Percentiles rank a stretch among this genome's conserved stretches.
phyloP scores from a whole-genome alignment of 2,113 vertebrate species.

The Cryptomyrus ogoouensis region DNA sequence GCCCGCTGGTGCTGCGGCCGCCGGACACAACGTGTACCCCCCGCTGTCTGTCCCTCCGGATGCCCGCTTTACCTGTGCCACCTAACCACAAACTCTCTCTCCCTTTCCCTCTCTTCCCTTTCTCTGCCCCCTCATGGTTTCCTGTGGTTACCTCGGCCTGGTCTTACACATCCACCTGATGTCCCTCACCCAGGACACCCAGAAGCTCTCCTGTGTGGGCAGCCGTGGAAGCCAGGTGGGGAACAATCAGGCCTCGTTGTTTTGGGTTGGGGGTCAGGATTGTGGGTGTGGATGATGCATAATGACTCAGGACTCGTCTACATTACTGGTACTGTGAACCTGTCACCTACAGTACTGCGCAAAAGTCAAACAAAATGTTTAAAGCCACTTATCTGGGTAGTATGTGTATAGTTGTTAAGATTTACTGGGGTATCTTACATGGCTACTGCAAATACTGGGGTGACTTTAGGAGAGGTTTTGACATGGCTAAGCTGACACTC shows the following conservation, averaged over 20 bases:
- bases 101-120: background rate
- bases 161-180: constrained; percentile 43
- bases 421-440: background rate
- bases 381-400: background rate
- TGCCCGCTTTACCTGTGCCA: background rate
- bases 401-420: background rate
- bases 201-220: background rate
- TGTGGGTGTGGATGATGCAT: background rate
- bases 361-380: background rate
- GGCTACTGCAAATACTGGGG: background rate
- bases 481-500: background rate
- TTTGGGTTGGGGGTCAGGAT: background rate
- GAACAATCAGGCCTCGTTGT: background rate
- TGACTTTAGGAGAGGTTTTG: background rate
- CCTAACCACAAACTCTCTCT: background rate
- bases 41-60: background rate
- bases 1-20: background rate
- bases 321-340: background rate
- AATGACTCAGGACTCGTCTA: background rate
- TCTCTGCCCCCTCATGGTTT: background rate
- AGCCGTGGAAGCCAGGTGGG: background rate
- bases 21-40: background rate
- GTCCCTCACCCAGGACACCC: background rate
- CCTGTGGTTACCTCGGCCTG: constrained; percentile 3
- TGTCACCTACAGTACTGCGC: background rate